Evolutionary conservation across 2,113 vertebrate species (phyloP).

Genomic region (Ariopsis seemanni): DNA sequence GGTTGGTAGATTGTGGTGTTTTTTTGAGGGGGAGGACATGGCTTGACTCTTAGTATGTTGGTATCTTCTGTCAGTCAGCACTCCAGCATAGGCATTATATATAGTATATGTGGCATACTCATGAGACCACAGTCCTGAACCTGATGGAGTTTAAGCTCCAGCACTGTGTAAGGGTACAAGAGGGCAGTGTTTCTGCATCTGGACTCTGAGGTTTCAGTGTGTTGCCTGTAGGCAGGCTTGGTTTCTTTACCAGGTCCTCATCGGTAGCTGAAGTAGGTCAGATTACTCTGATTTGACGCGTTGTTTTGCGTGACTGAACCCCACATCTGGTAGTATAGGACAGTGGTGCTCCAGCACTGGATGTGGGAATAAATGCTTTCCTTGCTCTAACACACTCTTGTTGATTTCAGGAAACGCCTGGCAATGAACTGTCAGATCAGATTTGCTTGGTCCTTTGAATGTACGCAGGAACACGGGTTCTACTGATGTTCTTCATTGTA

Average conservation of each 20-base stretch:
- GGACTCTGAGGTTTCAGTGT: background rate
- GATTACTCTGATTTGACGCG: background rate
- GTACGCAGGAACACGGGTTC: background rate
- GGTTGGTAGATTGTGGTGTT: background rate
- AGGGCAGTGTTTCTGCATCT: constrained; percentile 2
- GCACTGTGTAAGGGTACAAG: background rate
- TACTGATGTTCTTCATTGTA: background rate
- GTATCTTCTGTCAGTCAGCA: background rate
- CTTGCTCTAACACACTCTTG: background rate
- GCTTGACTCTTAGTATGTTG: background rate
- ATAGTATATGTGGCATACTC: background rate
- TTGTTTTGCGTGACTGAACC: background rate
- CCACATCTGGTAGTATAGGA: background rate
- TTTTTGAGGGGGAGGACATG: background rate
- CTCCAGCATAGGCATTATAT: background rate
- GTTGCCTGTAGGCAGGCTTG: no score
- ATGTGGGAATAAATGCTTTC: background rate
- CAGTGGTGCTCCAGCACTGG: background rate
- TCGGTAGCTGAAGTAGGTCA: background rate
- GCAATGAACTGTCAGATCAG: background rate
- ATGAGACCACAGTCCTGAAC: background rate
- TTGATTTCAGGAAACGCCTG: background rate
- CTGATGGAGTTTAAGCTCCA: background rate
- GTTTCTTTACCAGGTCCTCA: background rate
- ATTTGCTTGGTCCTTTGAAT: background rate